Evolutionary conservation across 1,140 invertebrate genomes (phyloP), one percentile per base, ranked within the genome.

Genomic region (Hycleus phaleratus): DNA sequence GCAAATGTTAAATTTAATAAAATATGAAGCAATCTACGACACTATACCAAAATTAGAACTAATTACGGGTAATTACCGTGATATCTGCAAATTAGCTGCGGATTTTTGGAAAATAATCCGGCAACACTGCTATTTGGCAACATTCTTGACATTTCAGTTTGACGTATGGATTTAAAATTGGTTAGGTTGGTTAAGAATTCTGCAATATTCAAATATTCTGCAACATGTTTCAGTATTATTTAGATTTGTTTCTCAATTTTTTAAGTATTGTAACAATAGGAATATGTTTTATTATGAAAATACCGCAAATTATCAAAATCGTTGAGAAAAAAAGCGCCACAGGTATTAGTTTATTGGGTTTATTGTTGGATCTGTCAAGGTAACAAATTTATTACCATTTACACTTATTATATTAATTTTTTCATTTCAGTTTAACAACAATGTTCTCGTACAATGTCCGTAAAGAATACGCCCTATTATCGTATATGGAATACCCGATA

Each of bases 401-500:
- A 52, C 48, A 39, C 70, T 67, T 69, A 18, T 71, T 70, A 18
- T 3, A 70, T 68, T 57, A 55, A 18, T 38, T 47, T n/a, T 1
- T 45, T 54, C 4, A 6, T 60, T 66, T 83, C 84, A 88, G 85
- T 60, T 87, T 85, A 63, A 81, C 84, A 25, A 80, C 86, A 58
- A 84, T 82, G 75, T 79, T 82, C 26, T 78, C 83, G 56, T 88
- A 88, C 65, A 87, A 87, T 68, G 87, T 76, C 64, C 78, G 78
- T 11, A 87, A 85, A 74, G 73, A 75, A 12, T 87, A 88, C 69
- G 75, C 80, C n/a, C 25, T 86, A 2, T 67, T 86, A 44, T 82
- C 84, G 0, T 88, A 87, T 63, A 65, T 88, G 74, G 86, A 88
- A 64, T 87, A 87, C 71, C 85, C 85, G 2, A 80, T 87, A 49